Evolutionary conservation across 2,888 invertebrate species (phyloP), one percentile per base, ranked within the genome.

Genomic region (Luperina testacea): DNA sequence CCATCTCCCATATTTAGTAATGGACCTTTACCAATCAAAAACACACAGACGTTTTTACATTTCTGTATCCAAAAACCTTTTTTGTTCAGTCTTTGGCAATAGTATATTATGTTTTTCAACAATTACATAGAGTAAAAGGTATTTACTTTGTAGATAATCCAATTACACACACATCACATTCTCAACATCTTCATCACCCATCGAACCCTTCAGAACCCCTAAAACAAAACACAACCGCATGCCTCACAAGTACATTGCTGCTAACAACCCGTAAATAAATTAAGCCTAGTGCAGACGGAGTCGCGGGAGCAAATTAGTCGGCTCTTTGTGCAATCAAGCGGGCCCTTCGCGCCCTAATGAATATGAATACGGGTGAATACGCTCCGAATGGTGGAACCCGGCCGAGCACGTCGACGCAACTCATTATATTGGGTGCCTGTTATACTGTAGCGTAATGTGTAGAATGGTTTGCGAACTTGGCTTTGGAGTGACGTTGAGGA

Each of bases 251-350:
- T 53, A 82, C 83, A 80, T 91, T 89, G 89, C 92, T 91, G 91
- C 92, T 93, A 94, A 91, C 88, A 87, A 90, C 82, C 90, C 92
- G 92, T 95, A 94, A 95, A 94, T 93, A 94, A 93, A 95, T 95
- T 95, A 95, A 94, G 92, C 88, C 89, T 91, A 90, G 89, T 86
- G 88, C 92, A 93, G 93, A 90, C 94, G 90, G 90, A 95, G 94
- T 94, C 94, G 91, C 94, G 93, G 94, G 93, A 92, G 93, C 91
- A 92, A 97, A 97, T 97, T 97, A 97, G 96, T 94, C 91, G 90
- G 93, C 96, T 95, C 97, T 97, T 97, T 97, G 97, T 97, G 97
- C 97, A 97, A 97, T 97, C 97, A 97, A 94, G 95, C 97, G 94
- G 90, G 93, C 95, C 95, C 95, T 95, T 95, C 94, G 94, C 93